phyloP scores from a whole-genome alignment of 2,113 vertebrate genomes.

The Atlantisia rogersi region DNA sequence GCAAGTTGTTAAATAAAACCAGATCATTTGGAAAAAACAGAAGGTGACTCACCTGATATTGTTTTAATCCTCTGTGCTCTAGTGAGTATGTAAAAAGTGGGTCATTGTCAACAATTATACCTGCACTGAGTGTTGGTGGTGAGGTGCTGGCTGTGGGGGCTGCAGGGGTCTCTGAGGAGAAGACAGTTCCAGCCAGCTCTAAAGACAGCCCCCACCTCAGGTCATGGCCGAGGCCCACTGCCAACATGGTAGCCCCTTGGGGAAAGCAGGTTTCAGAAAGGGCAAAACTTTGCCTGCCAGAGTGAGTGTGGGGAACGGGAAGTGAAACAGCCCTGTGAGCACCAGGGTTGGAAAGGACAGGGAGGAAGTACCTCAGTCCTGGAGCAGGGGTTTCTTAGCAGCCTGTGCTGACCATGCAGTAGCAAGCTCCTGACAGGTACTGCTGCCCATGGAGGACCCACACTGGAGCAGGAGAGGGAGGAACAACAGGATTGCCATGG shows the following conservation, averaged over 20 bases:
- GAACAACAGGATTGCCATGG: neutral
- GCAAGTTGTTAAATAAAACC: neutral
- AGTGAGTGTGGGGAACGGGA: neutral
- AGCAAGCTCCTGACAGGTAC: neutral
- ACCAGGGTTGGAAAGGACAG: neutral
- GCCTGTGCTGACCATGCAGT: neutral
- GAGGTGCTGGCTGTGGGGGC: neutral
- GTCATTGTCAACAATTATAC: neutral
- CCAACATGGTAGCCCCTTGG: too few species aligned
- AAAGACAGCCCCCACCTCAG: rapidly evolving
- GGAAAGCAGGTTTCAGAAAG: neutral
- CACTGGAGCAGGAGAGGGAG: neutral
- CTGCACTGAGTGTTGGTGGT: neutral
- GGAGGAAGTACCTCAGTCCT: too few species aligned
- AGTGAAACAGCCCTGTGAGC: neutral
- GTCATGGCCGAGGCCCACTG: neutral
- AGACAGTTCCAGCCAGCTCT: rapidly evolving
- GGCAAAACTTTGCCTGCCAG: neutral
- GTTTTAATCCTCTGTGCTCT: neutral
- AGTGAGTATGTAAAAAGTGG: neutral
- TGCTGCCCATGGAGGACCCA: neutral
- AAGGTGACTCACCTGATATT: neutral
- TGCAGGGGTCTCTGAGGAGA: neutral
- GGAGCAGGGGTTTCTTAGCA: neutral
- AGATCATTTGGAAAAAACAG: neutral